phyloP scores from a whole-genome alignment of 1,140 invertebrate species.

The Anastrepha obliqua region DNA sequence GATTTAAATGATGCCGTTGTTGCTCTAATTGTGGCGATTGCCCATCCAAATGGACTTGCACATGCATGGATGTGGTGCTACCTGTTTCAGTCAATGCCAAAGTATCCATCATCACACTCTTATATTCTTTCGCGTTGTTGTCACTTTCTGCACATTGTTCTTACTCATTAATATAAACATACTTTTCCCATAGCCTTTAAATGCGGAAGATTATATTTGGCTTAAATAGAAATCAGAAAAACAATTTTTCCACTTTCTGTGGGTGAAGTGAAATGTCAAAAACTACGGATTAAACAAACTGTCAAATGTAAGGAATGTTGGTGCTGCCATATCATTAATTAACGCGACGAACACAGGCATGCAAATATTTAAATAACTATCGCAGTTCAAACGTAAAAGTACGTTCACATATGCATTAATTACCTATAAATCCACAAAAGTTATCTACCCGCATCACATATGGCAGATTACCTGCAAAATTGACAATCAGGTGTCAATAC shows the following conservation, averaged over 20 bases:
- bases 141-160: not conserved
- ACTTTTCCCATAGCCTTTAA: not conserved
- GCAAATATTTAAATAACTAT: no score
- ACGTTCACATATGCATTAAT: no score
- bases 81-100: conserved; percentile 23
- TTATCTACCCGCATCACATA: no score
- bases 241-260: conserved; percentile 33
- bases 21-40: not conserved
- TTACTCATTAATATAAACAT: not conserved
- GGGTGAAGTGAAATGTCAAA: conserved; percentile 28
- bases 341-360: no score
- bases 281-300: not conserved
- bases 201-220: not conserved
- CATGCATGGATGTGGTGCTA: conserved; percentile 40
- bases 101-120: not conserved
- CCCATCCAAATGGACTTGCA: conserved; percentile 30
- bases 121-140: not conserved
- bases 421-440: no score
- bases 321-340: conserved; percentile 13
- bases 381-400: no score
- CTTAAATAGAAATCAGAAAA: not conserved
- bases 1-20: not conserved
- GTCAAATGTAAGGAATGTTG: not conserved
- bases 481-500: no score
- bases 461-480: no score